Evolutionary conservation across 1,140 invertebrate species (phyloP).

Genomic region (Brachionus calyciflorus): DNA sequence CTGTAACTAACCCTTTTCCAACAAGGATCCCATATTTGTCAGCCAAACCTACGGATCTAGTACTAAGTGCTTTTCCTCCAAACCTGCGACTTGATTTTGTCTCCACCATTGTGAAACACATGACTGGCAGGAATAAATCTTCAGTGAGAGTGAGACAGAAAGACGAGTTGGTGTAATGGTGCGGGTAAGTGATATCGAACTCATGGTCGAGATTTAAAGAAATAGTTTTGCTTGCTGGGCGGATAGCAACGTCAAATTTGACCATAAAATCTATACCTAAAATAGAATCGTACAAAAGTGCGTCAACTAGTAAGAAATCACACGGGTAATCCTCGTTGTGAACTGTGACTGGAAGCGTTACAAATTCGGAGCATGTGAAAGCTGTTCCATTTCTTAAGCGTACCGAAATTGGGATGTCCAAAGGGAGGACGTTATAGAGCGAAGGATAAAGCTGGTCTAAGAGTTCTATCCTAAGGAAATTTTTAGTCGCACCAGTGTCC

Average conservation of each 20-base stretch:
- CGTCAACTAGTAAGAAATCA: neutral
- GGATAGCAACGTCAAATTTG: neutral
- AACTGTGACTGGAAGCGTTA: neutral
- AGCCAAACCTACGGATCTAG: neutral
- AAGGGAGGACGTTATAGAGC: neutral
- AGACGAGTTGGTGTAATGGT: neutral
- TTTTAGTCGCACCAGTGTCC: neutral
- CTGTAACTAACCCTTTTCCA: too few relatives aligned
- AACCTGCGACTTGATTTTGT: neutral
- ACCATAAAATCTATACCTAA: neutral
- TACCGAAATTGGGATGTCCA: neutral
- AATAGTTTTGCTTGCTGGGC: slow-evolving; percentile 2
- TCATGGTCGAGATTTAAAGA: neutral
- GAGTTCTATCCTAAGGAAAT: neutral
- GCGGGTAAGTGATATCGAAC: neutral
- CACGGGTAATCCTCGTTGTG: neutral
- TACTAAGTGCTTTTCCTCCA: neutral
- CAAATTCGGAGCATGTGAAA: neutral
- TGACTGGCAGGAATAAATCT: neutral
- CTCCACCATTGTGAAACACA: neutral
- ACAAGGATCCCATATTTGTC: neutral
- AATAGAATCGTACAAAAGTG: neutral
- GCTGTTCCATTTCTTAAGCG: neutral
- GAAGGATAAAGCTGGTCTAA: neutral
- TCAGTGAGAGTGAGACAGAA: neutral